Evolutionary conservation across 1,140 invertebrate species (phyloP).

Genomic region (Cyrtorhinus lividipennis): DNA sequence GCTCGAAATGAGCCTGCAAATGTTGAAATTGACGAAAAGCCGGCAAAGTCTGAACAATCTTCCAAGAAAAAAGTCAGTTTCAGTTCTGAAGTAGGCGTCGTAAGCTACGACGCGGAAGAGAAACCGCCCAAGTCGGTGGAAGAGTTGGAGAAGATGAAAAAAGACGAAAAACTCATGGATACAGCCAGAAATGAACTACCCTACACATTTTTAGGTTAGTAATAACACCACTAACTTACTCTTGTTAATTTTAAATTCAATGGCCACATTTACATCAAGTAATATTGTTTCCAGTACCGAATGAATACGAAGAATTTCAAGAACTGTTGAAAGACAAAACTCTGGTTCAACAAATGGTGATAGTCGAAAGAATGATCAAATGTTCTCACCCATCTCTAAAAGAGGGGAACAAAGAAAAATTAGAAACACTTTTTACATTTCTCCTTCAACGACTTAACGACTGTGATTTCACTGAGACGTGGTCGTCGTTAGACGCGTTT

Average conservation of each 20-base stretch:
- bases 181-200: conserved; percentile 48
- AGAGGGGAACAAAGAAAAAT: conserved; percentile 57
- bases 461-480: conserved; percentile 32
- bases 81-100: neutral
- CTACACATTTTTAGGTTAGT: conserved; percentile 42
- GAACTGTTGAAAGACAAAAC: conserved; percentile 44
- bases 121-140: conserved; percentile 23
- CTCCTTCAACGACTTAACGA: conserved; percentile 62
- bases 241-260: no score
- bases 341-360: conserved; percentile 45
- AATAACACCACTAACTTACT: no score
- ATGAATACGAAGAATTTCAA: conserved; percentile 48
- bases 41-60: conserved; percentile 8
- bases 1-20: no score
- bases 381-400: conserved; percentile 65
- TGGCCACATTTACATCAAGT: no score
- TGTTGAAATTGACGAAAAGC: neutral
- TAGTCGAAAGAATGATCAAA: conserved; percentile 71
- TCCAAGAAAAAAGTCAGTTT: conserved; percentile 21
- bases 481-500: conserved; percentile 34
- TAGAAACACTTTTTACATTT: conserved; percentile 54
- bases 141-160: conserved; percentile 30
- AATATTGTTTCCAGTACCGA: conserved; percentile 36
- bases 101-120: conserved; percentile 17
- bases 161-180: conserved; percentile 35